Evolutionary conservation across 1,140 invertebrate genomes (phyloP).

Genomic region (Polypedilum pembai): DNA sequence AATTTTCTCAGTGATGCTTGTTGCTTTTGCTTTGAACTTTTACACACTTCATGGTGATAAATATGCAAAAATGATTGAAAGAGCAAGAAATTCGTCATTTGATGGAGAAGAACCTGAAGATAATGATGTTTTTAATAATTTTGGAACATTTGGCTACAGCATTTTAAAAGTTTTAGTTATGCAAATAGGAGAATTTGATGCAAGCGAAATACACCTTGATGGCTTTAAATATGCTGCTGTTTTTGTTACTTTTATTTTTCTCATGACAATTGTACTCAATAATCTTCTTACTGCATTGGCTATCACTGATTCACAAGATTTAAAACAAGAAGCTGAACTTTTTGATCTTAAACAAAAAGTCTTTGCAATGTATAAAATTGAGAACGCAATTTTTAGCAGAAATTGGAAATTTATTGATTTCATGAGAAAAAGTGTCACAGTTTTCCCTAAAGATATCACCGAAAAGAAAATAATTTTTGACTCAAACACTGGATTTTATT

Average conservation of each 20-base stretch:
- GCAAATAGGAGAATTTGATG: constrained; percentile 76
- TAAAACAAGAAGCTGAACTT: not conserved
- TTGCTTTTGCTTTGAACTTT: constrained; percentile 73
- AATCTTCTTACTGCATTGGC: constrained; percentile 75
- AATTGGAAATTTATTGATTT: too few relatives aligned
- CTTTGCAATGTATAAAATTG: not conserved
- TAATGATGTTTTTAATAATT: constrained; percentile 47
- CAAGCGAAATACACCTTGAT: constrained; percentile 62
- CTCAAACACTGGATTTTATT: too few relatives aligned
- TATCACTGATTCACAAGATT: constrained; percentile 52
- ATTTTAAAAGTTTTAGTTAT: constrained; percentile 75
- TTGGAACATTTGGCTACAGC: constrained; percentile 54
- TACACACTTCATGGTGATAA: constrained; percentile 58
- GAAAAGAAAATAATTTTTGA: too few relatives aligned
- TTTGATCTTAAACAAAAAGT: not conserved
- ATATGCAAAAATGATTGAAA: not conserved
- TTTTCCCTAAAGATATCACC: too few relatives aligned
- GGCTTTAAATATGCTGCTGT: constrained; percentile 53
- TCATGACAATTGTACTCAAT: constrained; percentile 70
- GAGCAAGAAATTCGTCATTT: constrained; percentile 29
- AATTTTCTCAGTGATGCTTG: constrained; percentile 68
- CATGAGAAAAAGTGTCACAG: too few relatives aligned
- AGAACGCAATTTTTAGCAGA: not conserved
- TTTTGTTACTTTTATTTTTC: constrained; percentile 69
- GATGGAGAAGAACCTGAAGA: constrained; percentile 44